phyloP scores from a whole-genome alignment of 30 jellyfish, hydroid and myxozoan genomes.

The Calvadosia cruxmelitensis region DNA sequence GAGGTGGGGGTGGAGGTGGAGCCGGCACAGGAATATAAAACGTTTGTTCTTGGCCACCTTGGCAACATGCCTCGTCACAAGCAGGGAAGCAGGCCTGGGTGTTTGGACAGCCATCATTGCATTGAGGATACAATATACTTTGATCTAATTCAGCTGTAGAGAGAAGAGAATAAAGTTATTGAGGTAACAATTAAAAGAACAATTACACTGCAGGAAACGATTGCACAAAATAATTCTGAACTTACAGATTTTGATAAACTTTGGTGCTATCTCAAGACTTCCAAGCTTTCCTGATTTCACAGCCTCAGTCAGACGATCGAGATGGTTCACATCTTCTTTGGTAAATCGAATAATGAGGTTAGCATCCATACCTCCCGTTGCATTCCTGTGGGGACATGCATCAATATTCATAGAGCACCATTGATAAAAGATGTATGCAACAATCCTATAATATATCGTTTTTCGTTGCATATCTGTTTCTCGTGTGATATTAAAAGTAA shows the following conservation, averaged over 20 bases:
- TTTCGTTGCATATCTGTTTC: no score
- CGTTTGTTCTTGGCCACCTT: slow-evolving; percentile 30
- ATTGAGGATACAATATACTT: slow-evolving; percentile 57
- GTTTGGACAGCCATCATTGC: slow-evolving; percentile 57
- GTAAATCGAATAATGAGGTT: slow-evolving; percentile 77
- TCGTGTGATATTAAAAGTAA: no score
- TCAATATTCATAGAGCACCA: no score
- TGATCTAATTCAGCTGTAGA: slow-evolving; percentile 75
- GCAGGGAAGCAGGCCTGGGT: slow-evolving; percentile 77
- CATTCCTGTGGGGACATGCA: slow-evolving; percentile 50
- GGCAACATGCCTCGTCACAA: slow-evolving; percentile 83
- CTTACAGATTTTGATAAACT: slow-evolving; percentile 79
- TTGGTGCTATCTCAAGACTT: slow-evolving; percentile 79
- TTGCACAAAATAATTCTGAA: background rate
- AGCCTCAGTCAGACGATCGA: slow-evolving; percentile 73
- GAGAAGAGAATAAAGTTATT: background rate
- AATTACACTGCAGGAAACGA: background rate
- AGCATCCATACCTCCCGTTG: slow-evolving; percentile 79
- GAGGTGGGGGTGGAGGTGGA: slow-evolving; percentile 49
- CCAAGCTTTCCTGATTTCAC: slow-evolving; percentile 84
- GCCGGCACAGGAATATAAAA: slow-evolving; percentile 43
- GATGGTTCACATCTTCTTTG: slow-evolving; percentile 74
- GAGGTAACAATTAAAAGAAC: background rate
- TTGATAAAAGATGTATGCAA: no score
- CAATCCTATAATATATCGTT: no score